Evolutionary conservation across 1,140 invertebrate species (phyloP), one percentile per base, ranked within the genome.

Genomic region (Acromyrmex heyeri): DNA sequence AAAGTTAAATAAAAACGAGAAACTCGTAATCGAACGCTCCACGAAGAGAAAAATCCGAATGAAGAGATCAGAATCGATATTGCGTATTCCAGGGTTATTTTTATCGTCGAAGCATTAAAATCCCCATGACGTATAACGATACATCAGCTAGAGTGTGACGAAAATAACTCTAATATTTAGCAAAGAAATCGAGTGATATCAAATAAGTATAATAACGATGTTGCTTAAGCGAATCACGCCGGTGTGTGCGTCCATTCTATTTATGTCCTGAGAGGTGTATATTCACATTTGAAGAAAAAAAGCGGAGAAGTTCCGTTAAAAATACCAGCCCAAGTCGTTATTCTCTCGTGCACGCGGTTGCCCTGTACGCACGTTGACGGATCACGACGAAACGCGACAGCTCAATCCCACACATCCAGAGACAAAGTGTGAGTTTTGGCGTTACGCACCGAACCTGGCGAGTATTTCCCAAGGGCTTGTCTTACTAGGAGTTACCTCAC

Each of bases 401-500:
- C 34, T 82, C 67, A 21, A 82, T 82, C 55, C 38, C 14, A 50
- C 34, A 61, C 34, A n/a, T 18, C 55, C 21, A 48, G 57, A n/a
- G 53, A 73, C 55, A 83, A 83, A 83, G 70, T 62, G 69, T 34
- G 55, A 83, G 79, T n/a, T 83, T 83, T 75, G 38, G 38, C 48
- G 55, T 73, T 73, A 69, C 77, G 64, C 77, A n/a, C 4, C 77
- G 62, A 67, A 59, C 55, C 18, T 18, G 55, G 69, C 55, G 69
- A 64, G 27, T 62, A 83, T 83, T 83, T 83, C 79, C 79, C 79
- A 83, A 83, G 79, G 69, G 79, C 79, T 83, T 83, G 69, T 83
- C 79, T 83, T 83, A 83, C 79, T 83, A 75, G 55, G 24, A 83
- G 69, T 83, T 83, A 83, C 18, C 79, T 83, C 79, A 83, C 79